Evolutionary conservation across 1,140 invertebrate species (phyloP), one percentile per base, ranked within the genome.

Genomic region (Diabrotica virgifera): DNA sequence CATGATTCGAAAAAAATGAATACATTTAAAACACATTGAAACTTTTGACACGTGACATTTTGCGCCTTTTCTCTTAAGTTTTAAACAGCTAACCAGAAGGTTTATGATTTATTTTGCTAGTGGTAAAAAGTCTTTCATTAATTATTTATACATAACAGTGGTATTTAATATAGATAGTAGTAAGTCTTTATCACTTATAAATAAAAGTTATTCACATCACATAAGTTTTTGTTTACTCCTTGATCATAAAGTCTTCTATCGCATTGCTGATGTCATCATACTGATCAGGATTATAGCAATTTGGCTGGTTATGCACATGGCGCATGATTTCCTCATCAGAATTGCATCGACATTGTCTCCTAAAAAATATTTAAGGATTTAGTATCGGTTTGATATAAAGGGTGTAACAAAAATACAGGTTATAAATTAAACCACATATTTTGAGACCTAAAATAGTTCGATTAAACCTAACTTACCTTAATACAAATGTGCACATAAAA

Each of bases 341-440:
- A 78, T 78, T 65, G 77, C 77, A 66, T 78, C 77, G 51, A 78
- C 77, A 61, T 78, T 78, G 67, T 78, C 77, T 53, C 77, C 77
- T 78, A 63, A 24, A 69, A 65, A 52, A 54, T 24, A 24, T 24
- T 24, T 24, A 2, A 24, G 24, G 4, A 24, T 24, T 24, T 24
- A 24, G 1, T 4, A 24, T 24, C 1, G 24, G 24, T 24, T 24
- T 2, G 24, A 24, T 24, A 24, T 24, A 24, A n/a, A n/a, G n/a
- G n/a, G n/a, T n/a, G n/a, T n/a, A n/a, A n/a, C n/a, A n/a, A n/a
- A n/a, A n/a, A n/a, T n/a, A n/a, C n/a, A n/a, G n/a, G n/a, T n/a
- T n/a, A n/a, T n/a, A n/a, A n/a, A n/a, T n/a, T n/a, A n/a, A n/a
- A n/a, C n/a, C n/a, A n/a, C n/a, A n/a, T n/a, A n/a, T n/a, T n/a